A percentile compares a stretch with the other conserved stretches of the same genome.
Evolutionary conservation across 2,888 invertebrate species (phyloP).

Genomic region (Proisotoma minuta): DNA sequence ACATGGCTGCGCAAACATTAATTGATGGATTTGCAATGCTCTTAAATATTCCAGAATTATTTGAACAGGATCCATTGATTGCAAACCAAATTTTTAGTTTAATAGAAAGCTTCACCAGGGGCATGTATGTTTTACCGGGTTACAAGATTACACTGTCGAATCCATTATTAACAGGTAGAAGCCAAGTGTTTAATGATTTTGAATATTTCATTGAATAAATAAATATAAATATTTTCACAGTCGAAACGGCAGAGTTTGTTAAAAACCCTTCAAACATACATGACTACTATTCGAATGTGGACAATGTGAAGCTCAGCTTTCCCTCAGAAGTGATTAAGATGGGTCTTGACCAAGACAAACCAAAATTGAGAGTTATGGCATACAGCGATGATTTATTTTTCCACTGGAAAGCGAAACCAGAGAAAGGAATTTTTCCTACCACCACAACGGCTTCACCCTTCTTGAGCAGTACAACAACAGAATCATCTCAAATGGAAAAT

Average conservation of each 20-base stretch:
- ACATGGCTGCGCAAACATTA: slow-evolving; percentile 21
- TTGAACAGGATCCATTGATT: slow-evolving; percentile 4
- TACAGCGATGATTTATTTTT: slow-evolving; percentile 36
- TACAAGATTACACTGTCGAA: slow-evolving; percentile 17
- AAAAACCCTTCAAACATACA: background rate
- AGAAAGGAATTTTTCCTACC: background rate
- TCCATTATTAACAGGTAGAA: slow-evolving; percentile 4
- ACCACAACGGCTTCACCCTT: background rate
- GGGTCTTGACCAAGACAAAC: slow-evolving; percentile 19
- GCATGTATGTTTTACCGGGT: slow-evolving; percentile 25
- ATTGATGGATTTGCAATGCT: slow-evolving; percentile 30
- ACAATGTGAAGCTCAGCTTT: slow-evolving; percentile 20
- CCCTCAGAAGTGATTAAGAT: slow-evolving; percentile 27
- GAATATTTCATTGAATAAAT: background rate
- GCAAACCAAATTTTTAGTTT: slow-evolving; percentile 6
- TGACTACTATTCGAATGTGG: background rate
- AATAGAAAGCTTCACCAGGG: slow-evolving; percentile 17
- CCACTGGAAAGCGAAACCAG: slow-evolving; percentile 19
- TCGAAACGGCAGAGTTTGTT: slow-evolving; percentile 34
- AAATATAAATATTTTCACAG: slow-evolving; percentile 10
- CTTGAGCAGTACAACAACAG: background rate
- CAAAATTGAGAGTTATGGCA: slow-evolving; percentile 29
- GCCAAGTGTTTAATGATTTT: background rate
- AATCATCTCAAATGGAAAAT: background rate
- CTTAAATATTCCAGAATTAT: slow-evolving; percentile 14